Percentiles rank a stretch among this genome's conserved stretches.
Conservation (phyloP, 2,888 invertebrate genomes). For the Cantharis rufa region DNA sequence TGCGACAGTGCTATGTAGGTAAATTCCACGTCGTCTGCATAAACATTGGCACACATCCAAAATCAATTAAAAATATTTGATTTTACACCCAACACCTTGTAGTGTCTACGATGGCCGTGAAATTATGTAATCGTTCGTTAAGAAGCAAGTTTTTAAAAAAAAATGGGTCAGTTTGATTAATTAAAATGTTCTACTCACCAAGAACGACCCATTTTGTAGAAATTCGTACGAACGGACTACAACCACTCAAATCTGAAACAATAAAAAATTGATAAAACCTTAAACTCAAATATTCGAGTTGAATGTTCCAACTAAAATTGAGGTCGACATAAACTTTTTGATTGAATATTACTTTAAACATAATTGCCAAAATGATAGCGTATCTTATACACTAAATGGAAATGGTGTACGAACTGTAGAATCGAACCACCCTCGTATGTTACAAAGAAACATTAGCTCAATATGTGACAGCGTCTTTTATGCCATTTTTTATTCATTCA, state of each 20-base stretch:
- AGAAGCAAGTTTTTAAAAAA: not conserved
- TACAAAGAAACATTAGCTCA: not conserved
- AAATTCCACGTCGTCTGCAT: conserved; percentile 28
- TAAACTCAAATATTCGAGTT: not conserved
- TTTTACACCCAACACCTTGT: conserved; percentile 14
- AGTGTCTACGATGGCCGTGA: conserved; percentile 15
- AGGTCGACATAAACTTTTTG: not conserved
- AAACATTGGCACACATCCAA: conserved; percentile 26
- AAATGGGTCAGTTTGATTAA: not conserved
- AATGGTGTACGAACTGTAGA: not conserved
- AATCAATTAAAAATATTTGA: conserved; percentile 18
- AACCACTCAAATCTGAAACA: conserved; percentile 20
- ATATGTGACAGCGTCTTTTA: not conserved
- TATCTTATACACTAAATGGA: no score
- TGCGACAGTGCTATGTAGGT: conserved; percentile 14
- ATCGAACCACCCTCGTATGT: not conserved
- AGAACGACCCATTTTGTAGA: conserved; percentile 27
- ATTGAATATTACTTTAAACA: no score
- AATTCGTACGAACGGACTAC: conserved; percentile 22
- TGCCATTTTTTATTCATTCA: not conserved
- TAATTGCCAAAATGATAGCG: no score
- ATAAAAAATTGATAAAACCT: not conserved
- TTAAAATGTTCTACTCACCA: conserved; percentile 20
- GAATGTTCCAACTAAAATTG: not conserved
- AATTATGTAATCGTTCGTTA: conserved; percentile 21